These are phyloP conservation scores for Acipenser ruthenus DNA, from an alignment of 2,797 vertebrate species.

Conservation along the genomic window DNA sequence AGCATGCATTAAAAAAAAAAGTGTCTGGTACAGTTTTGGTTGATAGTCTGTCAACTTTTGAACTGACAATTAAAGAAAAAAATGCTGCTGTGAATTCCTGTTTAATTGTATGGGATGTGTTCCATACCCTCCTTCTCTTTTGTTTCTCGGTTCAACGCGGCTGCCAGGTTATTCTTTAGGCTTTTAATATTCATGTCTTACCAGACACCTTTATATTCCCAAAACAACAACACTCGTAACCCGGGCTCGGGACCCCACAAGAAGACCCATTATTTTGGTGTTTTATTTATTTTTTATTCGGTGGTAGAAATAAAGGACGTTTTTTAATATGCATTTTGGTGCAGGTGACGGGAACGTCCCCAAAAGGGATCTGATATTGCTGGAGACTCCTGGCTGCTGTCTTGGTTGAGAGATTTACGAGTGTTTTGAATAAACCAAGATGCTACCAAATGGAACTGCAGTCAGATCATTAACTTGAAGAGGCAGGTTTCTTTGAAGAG, in stretches of 20 bases:
- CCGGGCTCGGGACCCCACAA: conserved; percentile 5
- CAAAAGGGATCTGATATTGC: no score
- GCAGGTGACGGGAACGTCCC: background rate
- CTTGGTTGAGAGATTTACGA: no score
- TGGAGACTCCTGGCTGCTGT: no score
- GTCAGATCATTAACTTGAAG: background rate
- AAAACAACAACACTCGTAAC: background rate
- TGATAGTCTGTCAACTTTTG: conserved; percentile 6
- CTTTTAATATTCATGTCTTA: conserved; percentile 10
- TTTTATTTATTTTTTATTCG: no score
- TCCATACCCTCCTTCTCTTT: background rate
- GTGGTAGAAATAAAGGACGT: background rate
- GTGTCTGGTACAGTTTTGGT: background rate
- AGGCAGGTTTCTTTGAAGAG: background rate
- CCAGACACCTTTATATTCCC: conserved; percentile 9
- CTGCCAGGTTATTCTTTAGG: background rate
- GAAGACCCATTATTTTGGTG: background rate
- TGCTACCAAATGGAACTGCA: no score
- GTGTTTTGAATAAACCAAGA: no score
- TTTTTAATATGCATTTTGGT: background rate
- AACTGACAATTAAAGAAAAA: conserved; percentile 8
- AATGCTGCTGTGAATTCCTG: conserved; percentile 8
- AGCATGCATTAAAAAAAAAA: conserved; percentile 4
- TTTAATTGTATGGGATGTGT: background rate
- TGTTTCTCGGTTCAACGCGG: background rate